These are phyloP conservation scores for Hesperophylax magnus DNA, from an alignment of 1,140 invertebrate species.

Conservation along the genomic window DNA sequence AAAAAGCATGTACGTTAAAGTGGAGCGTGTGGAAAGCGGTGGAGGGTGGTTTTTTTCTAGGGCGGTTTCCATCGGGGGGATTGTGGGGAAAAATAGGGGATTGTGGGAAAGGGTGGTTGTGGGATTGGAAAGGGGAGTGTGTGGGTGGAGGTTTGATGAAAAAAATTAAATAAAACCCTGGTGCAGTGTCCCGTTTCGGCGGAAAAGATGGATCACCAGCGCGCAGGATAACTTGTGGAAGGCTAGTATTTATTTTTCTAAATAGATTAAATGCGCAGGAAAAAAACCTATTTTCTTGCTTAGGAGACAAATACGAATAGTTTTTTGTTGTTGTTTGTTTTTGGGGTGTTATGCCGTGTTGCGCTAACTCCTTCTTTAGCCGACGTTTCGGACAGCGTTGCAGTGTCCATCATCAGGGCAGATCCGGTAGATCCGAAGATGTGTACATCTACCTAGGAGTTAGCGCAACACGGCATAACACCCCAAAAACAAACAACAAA, in stretches of 20 bases:
- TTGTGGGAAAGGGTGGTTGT: not conserved
- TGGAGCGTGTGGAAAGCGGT: not conserved
- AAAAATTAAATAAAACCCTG: constrained; percentile 32
- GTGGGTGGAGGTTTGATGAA: not conserved
- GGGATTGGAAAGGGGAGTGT: not conserved
- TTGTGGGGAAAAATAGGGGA: not conserved
- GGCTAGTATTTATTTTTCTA: not conserved
- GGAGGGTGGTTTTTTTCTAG: not conserved
- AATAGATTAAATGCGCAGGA: not conserved
- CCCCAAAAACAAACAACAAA: no score
- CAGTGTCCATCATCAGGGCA: no score
- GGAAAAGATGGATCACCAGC: constrained; percentile 12
- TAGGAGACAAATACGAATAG: not conserved
- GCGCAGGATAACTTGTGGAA: not conserved
- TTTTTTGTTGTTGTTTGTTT: no score
- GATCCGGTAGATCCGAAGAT: no score
- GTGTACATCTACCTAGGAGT: no score
- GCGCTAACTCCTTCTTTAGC: no score
- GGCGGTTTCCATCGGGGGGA: no score
- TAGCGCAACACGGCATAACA: no score
- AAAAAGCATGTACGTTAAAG: constrained; percentile 24
- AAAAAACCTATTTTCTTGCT: not conserved
- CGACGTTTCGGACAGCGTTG: no score
- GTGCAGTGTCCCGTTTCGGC: constrained; percentile 30
- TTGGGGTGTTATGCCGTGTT: no score